Base-by-base conservation (phyloP, 2,797 vertebrate species). In the Sparus aurata region DNA sequence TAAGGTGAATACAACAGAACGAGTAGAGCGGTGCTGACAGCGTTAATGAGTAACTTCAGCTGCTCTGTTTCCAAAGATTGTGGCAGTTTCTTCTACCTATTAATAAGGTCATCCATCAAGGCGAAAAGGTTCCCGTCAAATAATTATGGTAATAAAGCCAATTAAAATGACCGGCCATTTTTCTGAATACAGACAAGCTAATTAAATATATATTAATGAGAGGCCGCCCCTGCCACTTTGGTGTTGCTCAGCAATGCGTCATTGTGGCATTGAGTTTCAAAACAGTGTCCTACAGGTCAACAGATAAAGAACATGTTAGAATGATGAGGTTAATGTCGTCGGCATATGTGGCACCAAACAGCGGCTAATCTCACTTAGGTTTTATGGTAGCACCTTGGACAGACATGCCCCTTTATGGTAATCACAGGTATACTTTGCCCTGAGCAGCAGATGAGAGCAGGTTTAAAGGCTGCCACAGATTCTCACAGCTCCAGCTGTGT, bases 91-190 rank as follows among this genome's bases (percentile, higher is more conserved):
- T 58, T 71, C 73, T 53, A 69, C 10, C 61, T 71, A 85, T 90
- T 92, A 94, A 94, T 91, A 91, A 92, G 89, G 85, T 90, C 89
- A 90, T 91, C 84, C 85, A 89, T 94, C 90, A 90, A 66, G 58
- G 53, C 17, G 66, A 64, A 93, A 92, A 92, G 88, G 87, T 92
- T 88, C 83, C 83, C 47, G 79, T 84, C 83, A 89, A 78, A 84
- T 83, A 69, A 91, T 91, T 85, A 83, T 85, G 84, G 70, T 89
- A 92, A 93, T 89, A 89, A 87, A 87, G 77, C 74, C 86, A 90
- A 93, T 93, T 89, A 87, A 92, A 93, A 85, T 63, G 75, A 70
- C 69, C 11, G 12, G 41, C 62, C 69, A 81, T 86, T 88, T 85
- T 83, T 81, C 69, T 64, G 75, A 82, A 77, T 64, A 77, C 54